Evolutionary conservation across 2,113 vertebrate species (phyloP).

Genomic region (Chamaea fasciata): DNA sequence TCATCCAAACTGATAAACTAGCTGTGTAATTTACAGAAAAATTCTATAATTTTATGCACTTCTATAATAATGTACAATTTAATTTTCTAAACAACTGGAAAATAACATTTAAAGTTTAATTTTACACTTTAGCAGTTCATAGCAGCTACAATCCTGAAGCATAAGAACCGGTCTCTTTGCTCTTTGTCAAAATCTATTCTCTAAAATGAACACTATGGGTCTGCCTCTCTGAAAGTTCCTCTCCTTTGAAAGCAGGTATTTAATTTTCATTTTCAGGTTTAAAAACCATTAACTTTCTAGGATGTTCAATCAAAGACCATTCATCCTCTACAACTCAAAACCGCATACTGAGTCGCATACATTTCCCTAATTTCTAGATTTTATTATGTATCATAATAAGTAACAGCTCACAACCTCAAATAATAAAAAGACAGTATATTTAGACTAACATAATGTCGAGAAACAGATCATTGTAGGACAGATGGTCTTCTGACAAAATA

Average conservation of each 20-base stretch:
- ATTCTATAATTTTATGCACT: background rate
- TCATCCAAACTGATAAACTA: background rate
- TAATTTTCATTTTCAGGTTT: background rate
- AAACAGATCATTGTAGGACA: constrained; percentile 7
- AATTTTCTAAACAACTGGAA: background rate
- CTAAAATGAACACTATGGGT: background rate
- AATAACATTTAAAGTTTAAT: background rate
- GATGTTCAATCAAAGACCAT: background rate
- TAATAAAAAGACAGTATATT: background rate
- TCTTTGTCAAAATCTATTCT: background rate
- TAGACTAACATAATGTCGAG: background rate
- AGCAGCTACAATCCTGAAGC: background rate
- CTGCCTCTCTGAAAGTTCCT: background rate
- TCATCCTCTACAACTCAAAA: background rate
- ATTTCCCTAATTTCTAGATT: background rate
- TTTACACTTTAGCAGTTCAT: background rate
- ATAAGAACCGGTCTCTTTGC: background rate
- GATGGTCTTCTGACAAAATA: constrained; percentile 41
- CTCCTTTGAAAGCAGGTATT: background rate
- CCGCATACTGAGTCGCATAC: background rate
- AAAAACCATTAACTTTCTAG: background rate
- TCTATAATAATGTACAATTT: background rate
- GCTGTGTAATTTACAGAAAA: background rate
- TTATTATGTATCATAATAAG: background rate
- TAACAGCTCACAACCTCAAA: background rate